Evolutionary conservation across 30 jellyfish, hydroid and myxozoan species (phyloP), one percentile per base, ranked within the genome.

Genomic region (Aurelia aurita complex sp. Pacific): DNA sequence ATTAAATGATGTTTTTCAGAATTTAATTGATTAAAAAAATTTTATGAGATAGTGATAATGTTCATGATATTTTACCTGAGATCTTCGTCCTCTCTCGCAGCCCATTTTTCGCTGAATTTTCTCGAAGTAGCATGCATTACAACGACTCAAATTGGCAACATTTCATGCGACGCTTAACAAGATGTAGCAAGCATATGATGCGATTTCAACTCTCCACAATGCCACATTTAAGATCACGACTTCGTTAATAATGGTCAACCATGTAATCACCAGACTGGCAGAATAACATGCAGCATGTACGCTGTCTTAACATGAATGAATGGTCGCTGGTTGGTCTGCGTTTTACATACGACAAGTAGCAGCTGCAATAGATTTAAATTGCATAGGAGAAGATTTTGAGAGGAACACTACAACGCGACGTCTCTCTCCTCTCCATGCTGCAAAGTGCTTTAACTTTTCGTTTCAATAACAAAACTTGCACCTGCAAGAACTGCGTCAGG

Each of bases 31-130:
- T 9, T 2, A 14, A 6, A 46, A 46, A 46, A 23, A 23, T 23
- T 46, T 46, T 46, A 46, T 9, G n/a, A 2, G 14, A 46, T 46
- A 46, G 12, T 46, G 57, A 46, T 46, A 46, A 46, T 8, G 13
- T 46, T 46, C 57, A 9, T 9, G 12, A 46, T 1, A 4, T 0
- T 46, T 51, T 79, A 79, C 89, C 89, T 79, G 50, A 67, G 15
- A 67, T 60, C 89, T 51, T 65, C 89, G 55, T 79, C 89, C 53
- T 79, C 89, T 43, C 89, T 79, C 17, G 74, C 57, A 76, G 74
- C 57, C 89, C 89, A 79, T 67, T 79, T 79, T n/a, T 79, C 89
- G 36, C 79, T 59, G 52, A 79, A 79, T 52, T 64, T 79, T 65
- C 89, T 79, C 60, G 89, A 79, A 23, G 80, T 38, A 35, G 69